A percentile compares a stretch with the other conserved stretches of the same genome.
phyloP scores from a whole-genome alignment of 2,797 vertebrate species.

The Brachyrhaphis roseni region DNA sequence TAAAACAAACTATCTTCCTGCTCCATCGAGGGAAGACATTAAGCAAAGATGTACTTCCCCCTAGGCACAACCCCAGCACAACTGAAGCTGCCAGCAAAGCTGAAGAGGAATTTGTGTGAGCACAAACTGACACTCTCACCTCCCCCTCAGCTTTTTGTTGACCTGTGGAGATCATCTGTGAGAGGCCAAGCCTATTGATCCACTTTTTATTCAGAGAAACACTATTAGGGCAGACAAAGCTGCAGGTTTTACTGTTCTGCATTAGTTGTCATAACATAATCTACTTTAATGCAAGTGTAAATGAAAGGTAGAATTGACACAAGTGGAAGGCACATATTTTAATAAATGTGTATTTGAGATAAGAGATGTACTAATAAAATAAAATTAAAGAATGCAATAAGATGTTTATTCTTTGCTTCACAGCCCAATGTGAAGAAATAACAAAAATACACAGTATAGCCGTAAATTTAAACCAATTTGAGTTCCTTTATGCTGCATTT shows the following conservation, averaged over 20 bases:
- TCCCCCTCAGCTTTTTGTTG: constrained; percentile 63
- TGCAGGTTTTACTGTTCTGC: constrained; percentile 51
- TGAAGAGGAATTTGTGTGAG: constrained; percentile 67
- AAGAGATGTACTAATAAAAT: not conserved
- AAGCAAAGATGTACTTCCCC: constrained; percentile 57
- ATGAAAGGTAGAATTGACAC: constrained; percentile 33
- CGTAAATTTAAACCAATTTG: not conserved
- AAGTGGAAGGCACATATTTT: constrained; percentile 54
- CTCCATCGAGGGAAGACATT: constrained; percentile 62
- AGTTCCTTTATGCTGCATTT: not conserved
- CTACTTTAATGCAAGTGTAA: constrained; percentile 61
- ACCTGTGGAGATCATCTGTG: constrained; percentile 73
- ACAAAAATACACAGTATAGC: not conserved
- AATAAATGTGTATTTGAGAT: constrained; percentile 5
- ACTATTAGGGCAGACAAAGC: constrained; percentile 50
- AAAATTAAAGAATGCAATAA: not conserved
- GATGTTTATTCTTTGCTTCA: not conserved
- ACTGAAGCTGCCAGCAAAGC: constrained; percentile 59
- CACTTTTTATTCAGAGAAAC: constrained; percentile 68
- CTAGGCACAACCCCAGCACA: constrained; percentile 36
- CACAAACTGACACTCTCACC: constrained; percentile 25
- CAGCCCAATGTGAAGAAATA: not conserved
- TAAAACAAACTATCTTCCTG: constrained; percentile 67
- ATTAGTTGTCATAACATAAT: constrained; percentile 63
- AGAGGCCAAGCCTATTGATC: constrained; percentile 72